These are phyloP conservation scores for Drosophila sp. DNA, from an alignment of 1,140 invertebrate species.

Conservation along the genomic window DNA sequence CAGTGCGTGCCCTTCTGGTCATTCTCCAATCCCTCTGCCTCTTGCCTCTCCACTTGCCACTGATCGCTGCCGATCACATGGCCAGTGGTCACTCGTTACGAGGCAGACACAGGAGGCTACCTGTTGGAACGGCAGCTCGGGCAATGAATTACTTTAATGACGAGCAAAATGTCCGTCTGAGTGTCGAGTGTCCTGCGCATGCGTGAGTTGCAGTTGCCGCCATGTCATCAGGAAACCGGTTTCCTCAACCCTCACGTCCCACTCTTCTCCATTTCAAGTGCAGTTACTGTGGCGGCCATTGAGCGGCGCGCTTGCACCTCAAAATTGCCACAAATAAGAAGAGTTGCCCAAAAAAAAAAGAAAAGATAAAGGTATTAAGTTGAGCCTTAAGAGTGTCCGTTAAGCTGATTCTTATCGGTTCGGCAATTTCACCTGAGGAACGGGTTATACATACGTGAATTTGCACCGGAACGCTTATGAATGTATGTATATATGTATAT, in stretches of 20 bases:
- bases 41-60: background rate
- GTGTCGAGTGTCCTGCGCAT: conserved; percentile 51
- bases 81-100: conserved; percentile 47
- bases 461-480: background rate
- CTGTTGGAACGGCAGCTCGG: conserved; percentile 65
- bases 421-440: conserved; percentile 58
- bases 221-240: conserved; percentile 38
- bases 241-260: conserved; percentile 6
- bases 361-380: conserved; percentile 38
- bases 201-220: conserved; percentile 63
- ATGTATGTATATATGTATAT: background rate
- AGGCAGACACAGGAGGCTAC: conserved; percentile 47
- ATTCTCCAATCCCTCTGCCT: background rate
- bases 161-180: conserved; percentile 57
- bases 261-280: background rate
- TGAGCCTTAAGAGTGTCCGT: conserved; percentile 55
- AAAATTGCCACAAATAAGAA: conserved; percentile 46
- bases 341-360: conserved; percentile 30
- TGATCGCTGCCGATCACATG: conserved; percentile 39
- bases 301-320: conserved; percentile 58
- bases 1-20: conserved; percentile 8
- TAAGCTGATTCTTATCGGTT: conserved; percentile 71
- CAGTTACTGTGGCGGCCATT: conserved; percentile 59
- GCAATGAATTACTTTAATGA: conserved; percentile 83
- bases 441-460: background rate